A percentile compares a stretch with the other conserved stretches of the same genome.
Evolutionary conservation across 1,140 invertebrate species (phyloP).

Genomic region (Tetramorium simillimum): DNA sequence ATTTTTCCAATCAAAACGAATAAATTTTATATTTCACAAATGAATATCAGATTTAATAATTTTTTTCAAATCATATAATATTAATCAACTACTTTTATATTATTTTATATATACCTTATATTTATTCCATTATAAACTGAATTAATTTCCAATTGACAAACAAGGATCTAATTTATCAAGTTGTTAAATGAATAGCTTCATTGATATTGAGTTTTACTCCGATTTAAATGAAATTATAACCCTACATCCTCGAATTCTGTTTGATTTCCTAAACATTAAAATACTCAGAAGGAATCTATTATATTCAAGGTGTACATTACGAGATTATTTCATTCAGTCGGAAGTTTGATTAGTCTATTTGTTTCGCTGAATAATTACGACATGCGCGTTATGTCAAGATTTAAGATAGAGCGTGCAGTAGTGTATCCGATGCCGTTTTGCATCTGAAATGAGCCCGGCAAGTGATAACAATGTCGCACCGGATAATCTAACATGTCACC

Average conservation of each 20-base stretch:
- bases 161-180: slow-evolving; percentile 10
- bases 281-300: background rate
- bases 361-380: background rate
- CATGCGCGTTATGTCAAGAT: background rate
- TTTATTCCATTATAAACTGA: background rate
- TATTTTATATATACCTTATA: no score
- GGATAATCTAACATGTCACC: slow-evolving; percentile 71
- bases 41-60: no score
- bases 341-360: background rate
- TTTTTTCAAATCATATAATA: no score
- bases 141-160: slow-evolving; percentile 22
- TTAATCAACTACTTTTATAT: no score
- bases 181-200: background rate
- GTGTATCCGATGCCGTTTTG: slow-evolving; percentile 26
- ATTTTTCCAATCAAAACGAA: background rate
- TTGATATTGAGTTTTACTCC: slow-evolving; percentile 4
- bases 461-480: slow-evolving; percentile 54
- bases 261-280: background rate
- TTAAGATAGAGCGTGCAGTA: background rate
- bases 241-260: background rate
- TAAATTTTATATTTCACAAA: background rate
- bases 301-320: background rate
- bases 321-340: background rate
- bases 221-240: slow-evolving; percentile 32
- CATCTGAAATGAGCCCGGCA: slow-evolving; percentile 62